Conservation (phyloP, 1,140 invertebrate genomes). For the Pogonognathellus flavescens region DNA sequence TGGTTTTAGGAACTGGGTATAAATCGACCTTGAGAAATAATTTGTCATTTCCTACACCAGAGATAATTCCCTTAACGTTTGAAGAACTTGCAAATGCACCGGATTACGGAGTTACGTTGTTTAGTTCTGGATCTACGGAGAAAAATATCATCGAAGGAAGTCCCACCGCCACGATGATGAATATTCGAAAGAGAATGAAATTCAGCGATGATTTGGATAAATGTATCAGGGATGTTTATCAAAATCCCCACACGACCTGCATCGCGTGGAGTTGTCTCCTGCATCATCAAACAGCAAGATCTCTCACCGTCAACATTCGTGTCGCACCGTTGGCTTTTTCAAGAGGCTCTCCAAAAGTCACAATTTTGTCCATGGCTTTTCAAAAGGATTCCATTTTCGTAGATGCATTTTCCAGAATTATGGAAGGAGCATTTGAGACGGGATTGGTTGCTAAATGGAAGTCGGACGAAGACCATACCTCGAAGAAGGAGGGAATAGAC, state of each 20-base stretch:
- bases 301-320: neutral
- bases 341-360: neutral
- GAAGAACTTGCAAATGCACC: neutral
- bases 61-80: too few species aligned
- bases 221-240: neutral
- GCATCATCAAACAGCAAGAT: neutral
- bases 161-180: neutral
- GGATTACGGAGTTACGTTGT: neutral
- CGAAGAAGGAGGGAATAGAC: neutral
- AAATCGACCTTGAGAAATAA: too few species aligned
- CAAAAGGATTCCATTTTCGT: neutral
- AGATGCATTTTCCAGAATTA: neutral
- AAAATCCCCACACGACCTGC: neutral
- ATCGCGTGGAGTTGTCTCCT: neutral
- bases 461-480: neutral
- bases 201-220: neutral
- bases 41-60: too few species aligned
- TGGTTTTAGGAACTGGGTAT: too few species aligned
- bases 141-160: neutral
- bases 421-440: neutral
- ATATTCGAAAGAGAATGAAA: neutral
- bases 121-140: neutral
- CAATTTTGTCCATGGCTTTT: neutral
- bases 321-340: neutral
- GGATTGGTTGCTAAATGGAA: conserved; percentile 11